Base-by-base conservation (phyloP, 2,797 vertebrate species). In the Meda fulgida region DNA sequence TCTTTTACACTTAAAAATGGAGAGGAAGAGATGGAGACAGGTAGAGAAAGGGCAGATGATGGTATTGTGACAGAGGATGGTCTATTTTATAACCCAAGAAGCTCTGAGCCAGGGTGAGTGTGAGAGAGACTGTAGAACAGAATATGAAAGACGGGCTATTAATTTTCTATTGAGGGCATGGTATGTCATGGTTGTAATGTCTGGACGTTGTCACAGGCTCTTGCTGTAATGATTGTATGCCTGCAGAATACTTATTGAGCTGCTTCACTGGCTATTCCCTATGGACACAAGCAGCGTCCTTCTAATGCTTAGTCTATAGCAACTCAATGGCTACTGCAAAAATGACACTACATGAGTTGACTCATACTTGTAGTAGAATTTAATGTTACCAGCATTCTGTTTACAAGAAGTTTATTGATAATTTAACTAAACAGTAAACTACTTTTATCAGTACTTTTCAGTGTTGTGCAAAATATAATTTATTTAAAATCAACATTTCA, bases 11-110 rank as follows among this genome's bases (percentile, higher is more conserved):
- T 70, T 43, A 21, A 51, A 85, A 43, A 76, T 0, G n/a, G 71
- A 46, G 71, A 46, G 19, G 43, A 67, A 55, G 19, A 55, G 60
- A 81, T 13, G 29, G 70, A 48, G 75, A 86, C 67, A 51, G 55
- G 43, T 21, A 53, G 67, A 83, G 40, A 79, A 53, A 19, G 46
- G 26, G 40, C 26, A 55, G 55, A 73, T 60, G 55, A 60, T 70
- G 26, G 38, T 26, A 29, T 29, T 81, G 23, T 38, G 80, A 71
- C 80, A 81, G 51, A 73, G 63, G 10, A 55, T 67, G 34, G 73
- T 48, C 26, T 18, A 46, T 21, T 67, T 66, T 83, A 66, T 53
- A 11, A 53, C 31, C 26, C 4, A 51, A 53, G 66, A 70, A n/a
- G 26, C 36, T 43, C 21, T 31, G 26, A 71, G 40, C n/a, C n/a